Evolutionary conservation across 2,113 vertebrate species (phyloP), one percentile per base, ranked within the genome.

Genomic region (Telmatochromis brachygnathus): DNA sequence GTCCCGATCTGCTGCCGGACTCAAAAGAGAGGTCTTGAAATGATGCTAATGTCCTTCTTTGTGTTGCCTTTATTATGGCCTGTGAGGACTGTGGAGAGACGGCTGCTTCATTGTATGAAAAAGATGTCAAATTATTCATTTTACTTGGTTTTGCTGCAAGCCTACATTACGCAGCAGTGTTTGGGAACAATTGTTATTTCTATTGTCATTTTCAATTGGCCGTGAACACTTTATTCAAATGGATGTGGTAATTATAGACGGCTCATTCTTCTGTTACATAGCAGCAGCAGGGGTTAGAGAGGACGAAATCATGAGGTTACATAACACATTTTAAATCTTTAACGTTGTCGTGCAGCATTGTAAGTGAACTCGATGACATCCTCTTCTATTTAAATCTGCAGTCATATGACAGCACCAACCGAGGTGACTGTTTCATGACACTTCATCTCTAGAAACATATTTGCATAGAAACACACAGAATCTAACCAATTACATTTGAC

Each of bases 281-380:
- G 84, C 73, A 28, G 47, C 88, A 84, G 89, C 68, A 7, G 77
- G 73, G 87, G 87, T 90, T 45, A 91, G 45, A 68, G 85, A 91
- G 90, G 87, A 88, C 39, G 5, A 65, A 88, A 87, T 65, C 51
- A 90, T 47, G 37, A 81, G 75, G 56, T 94, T 93, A 82, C 39
- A 85, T 92, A 94, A 94, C 84, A 58, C 65, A 35, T 84, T 79
- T 49, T 93, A 75, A 91, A 94, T 92, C 81, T 89, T 93, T 89
- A 88, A 95, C 49, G 15, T 21, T 26, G 21, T 81, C 30, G 53
- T 33, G 84, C 60, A 70, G 75, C 30, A 54, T 30, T 85, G 85
- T 83, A 56, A 17, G 21, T 84, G 89, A 93, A 89, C 90, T 54
- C 19, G 4, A 84, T 11, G 62, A 86, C 90, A 79, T 75, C 54